Base-by-base conservation (phyloP, 30 jellyfish, hydroid and myxozoan genomes). In the Sanderia malayensis region DNA sequence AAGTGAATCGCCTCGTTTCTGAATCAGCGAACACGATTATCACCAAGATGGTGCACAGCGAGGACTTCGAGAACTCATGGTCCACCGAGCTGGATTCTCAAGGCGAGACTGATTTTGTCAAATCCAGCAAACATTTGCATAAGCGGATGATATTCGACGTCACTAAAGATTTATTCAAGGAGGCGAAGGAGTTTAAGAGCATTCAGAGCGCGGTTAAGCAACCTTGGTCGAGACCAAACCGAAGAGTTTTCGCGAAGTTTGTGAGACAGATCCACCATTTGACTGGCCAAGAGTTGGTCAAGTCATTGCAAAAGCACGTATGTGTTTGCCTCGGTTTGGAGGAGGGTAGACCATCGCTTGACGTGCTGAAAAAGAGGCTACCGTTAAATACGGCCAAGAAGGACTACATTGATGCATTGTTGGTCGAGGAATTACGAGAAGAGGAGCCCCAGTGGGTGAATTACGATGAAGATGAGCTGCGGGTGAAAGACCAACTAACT, bases 371-470 rank as follows among this genome's bases (percentile, higher is more conserved):
- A 71, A 95, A 78, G 72, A 83, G 85, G 67, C 80, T 93, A 31
- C 99, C 99, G 70, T 74, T 93, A 75, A 93, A 93, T 63, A 74
- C 89, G 1, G 68, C 95, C 24, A 93, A 93, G 71, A 93, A 93
- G 60, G 99, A 93, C 53, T 93, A 93, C 65, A 94, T 93, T 25
- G 99, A 93, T 47, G 99, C 99, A 6, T 46, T 93, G 17, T 58
- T 93, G 21, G 99, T 93, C 17, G 96, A 93, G 29, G 99, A 93
- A 44, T 83, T 93, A 29, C 95, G 99, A 47, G 96, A 93, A 57
- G 99, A 93, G 61, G 99, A 93, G 60, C 96, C 94, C 24, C 95
- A 81, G 57, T 93, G 99, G 99, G 87, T 86, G 25, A 86, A 84
- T 45, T 93, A 93, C 74, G 99, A 93, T 31, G 94, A 82, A 64